Percentiles rank a stretch among this genome's conserved stretches.
Conservation (phyloP, 1,140 invertebrate genomes). For the Patella vulgata region DNA sequence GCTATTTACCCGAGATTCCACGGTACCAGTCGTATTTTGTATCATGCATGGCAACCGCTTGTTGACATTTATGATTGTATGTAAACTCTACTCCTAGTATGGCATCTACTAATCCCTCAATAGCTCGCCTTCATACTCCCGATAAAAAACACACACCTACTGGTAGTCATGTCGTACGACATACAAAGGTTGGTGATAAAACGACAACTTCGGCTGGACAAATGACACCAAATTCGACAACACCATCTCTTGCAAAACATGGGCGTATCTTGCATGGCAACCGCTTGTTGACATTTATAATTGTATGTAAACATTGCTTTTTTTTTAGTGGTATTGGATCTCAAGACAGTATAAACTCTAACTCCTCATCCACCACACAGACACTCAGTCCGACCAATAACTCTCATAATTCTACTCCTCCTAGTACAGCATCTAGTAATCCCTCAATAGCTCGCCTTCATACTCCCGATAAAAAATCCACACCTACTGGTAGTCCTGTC, state of each 20-base stretch:
- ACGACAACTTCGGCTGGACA: neutral
- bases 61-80: too few relatives aligned
- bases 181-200: slow-evolving; percentile 13
- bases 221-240: too few relatives aligned
- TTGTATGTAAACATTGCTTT: too few relatives aligned
- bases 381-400: slow-evolving; percentile 3
- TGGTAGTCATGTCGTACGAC: slow-evolving; percentile 10
- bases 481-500: slow-evolving; percentile 12
- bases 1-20: too few relatives aligned
- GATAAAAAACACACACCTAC: slow-evolving; percentile 7
- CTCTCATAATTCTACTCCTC: slow-evolving; percentile 12
- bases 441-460: slow-evolving; percentile 10
- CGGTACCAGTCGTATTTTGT: too few relatives aligned
- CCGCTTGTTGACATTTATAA: too few relatives aligned
- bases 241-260: too few relatives aligned
- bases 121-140: slow-evolving; percentile 9
- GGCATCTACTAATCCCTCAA: slow-evolving; percentile 6
- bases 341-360: slow-evolving; percentile 10
- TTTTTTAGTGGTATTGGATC: slow-evolving; percentile 20
- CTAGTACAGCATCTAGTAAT: slow-evolving; percentile 12
- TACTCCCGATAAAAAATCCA: slow-evolving; percentile 1
- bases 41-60: too few relatives aligned
- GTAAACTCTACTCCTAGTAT: slow-evolving; percentile 14
- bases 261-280: too few relatives aligned
- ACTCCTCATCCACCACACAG: neutral